Base-by-base conservation (phyloP, 2,113 vertebrate genomes). In the Mustela nigripes region DNA sequence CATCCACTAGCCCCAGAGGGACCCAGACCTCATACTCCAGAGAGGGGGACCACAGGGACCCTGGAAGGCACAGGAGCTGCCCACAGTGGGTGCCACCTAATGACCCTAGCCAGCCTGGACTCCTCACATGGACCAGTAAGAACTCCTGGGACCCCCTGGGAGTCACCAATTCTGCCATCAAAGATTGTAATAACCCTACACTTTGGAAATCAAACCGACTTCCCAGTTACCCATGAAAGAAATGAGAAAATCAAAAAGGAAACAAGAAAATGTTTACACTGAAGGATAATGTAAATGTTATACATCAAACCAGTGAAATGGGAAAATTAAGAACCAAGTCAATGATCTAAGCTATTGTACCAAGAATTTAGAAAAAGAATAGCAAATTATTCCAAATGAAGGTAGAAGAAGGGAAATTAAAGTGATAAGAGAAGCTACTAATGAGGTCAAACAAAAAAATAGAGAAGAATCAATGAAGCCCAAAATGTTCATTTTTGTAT, bases 251-350 rank as follows among this genome's bases (percentile, higher is more conserved):
- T 15, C 31, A 50, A 82, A 94, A 42, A 4, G n/a, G 53, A 53
- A 53, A n/a, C 42, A 24, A 63, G 4, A 22, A 7, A n/a, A 8
- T 65, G 19, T 24, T 83, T 14, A 26, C 31, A 45, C 19, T 62
- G 60, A 62, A 62, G 11, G 67, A 65, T 31, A 65, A 65, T 33
- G 31, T 15, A 65, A 65, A 53, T 14, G 28, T 24, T 7, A 50
- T 11, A n/a, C 21, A 21, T 3, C 9, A 1, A 45, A 84, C 15
- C 3, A 1, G 10, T 1, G 67, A 45, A 11, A 0, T n/a, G 28
- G 28, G n/a, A 74, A 83, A 63, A 16, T 5, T 1, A 42, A 45
- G 45, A 63, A 63, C 10, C 3, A 1, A 19, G 19, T 42, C 2
- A 7, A 26, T n/a, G 36, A n/a, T 63, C 53, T 12, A 7, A 60